Evolutionary conservation across 1,140 invertebrate genomes (phyloP), one percentile per base, ranked within the genome.

Genomic region (Andrena cerasifolii): DNA sequence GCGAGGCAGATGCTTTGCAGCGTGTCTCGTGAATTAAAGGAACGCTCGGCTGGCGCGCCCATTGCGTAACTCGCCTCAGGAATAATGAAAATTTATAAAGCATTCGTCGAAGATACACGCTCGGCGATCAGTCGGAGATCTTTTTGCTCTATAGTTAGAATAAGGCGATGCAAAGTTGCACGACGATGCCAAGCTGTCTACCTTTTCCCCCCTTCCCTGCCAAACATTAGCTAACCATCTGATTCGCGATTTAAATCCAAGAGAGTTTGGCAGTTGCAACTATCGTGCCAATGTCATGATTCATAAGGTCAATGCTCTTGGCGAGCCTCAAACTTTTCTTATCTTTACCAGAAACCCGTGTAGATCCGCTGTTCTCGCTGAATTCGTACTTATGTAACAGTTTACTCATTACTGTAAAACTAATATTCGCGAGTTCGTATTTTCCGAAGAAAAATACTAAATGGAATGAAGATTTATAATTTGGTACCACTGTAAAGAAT

Each of bases 181-280:
- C 67, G 58, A 66, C 56, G 86, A 83, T 86, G 83, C 84, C 86
- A 84, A 70, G 83, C 85, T 58, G 84, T 89, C 84, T 87, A 71
- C 77, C 62, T 82, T 72, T 79, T 76, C 65, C 54, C n/a, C 63
- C 72, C 43, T n/a, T 68, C 28, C 61, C 47, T 83, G 83, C 84
- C 82, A 87, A 82, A 54, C 68, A 24, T 87, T 80, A 76, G 65
- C 76, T 73, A 86, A 79, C 80, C 70, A 54, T 76, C 54, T 66
- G 75, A 54, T 65, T 62, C 51, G 40, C 49, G 18, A 74, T 76
- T 80, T 84, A 71, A n/a, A 75, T 74, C 62, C 73, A 62, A 56
- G 59, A 49, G 59, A 53, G 54, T 73, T 59, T 68, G 47, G 47
- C 58, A 18, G 59, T 58, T 40, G 33, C 28, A 45, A 6, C 10